phyloP scores from a whole-genome alignment of 2,797 vertebrate genomes.

The Trachops cirrhosus region DNA sequence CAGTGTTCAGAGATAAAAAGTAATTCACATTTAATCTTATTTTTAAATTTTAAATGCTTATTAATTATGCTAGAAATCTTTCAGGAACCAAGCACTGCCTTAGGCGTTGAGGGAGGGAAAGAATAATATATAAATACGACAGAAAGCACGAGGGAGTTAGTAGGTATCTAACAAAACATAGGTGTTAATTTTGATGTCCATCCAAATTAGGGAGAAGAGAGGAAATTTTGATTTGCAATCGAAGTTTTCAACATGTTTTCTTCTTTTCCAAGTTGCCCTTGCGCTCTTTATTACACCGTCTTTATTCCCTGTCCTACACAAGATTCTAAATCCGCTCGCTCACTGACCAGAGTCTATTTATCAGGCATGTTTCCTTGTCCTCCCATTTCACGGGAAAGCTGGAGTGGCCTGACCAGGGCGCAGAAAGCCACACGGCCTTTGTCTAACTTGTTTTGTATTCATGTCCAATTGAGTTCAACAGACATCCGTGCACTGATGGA shows the following conservation, averaged over 20 bases:
- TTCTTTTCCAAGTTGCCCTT: neutral
- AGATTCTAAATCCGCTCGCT: neutral
- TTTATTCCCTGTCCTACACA: neutral
- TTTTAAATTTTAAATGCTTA: neutral
- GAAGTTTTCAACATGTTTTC: neutral
- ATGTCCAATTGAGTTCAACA: conserved; percentile 23
- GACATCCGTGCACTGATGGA: neutral
- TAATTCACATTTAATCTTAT: neutral
- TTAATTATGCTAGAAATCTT: neutral
- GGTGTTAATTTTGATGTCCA: neutral
- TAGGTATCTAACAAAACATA: neutral
- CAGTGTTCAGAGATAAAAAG: neutral
- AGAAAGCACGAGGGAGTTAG: neutral
- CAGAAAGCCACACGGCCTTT: neutral
- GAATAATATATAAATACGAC: neutral
- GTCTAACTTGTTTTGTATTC: conserved; percentile 27
- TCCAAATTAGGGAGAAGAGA: neutral
- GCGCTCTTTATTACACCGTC: neutral
- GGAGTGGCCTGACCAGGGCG: neutral
- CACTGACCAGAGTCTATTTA: neutral
- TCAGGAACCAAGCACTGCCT: neutral
- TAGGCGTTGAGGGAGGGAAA: neutral
- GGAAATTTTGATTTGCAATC: neutral
- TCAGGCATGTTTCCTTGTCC: neutral
- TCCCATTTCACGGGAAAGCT: neutral